Evolutionary conservation across 2,888 invertebrate species (phyloP).

Genomic region (Clivina fossor): DNA sequence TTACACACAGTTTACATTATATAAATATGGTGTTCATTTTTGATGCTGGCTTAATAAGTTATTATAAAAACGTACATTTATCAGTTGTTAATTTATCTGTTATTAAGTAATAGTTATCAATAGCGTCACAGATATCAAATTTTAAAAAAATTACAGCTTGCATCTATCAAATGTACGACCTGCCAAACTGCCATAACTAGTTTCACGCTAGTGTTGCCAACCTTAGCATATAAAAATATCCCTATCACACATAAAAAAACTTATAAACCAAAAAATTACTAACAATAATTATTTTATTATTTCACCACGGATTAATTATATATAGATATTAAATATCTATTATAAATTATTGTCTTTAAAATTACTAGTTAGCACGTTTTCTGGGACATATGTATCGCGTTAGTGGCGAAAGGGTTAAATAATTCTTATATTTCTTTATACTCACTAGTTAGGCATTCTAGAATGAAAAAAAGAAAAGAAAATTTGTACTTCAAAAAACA

Average conservation of each 20-base stretch:
- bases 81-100: conserved; percentile 9
- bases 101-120: conserved; percentile 19
- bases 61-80: conserved; percentile 7
- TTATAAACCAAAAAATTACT: too few relatives aligned
- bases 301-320: too few relatives aligned
- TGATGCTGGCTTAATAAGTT: not conserved
- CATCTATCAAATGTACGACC: conserved; percentile 19
- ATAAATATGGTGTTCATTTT: conserved; percentile 15
- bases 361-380: too few relatives aligned
- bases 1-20: conserved; percentile 18
- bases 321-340: too few relatives aligned
- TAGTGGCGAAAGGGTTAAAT: too few relatives aligned
- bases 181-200: conserved; percentile 28
- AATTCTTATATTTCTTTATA: too few relatives aligned
- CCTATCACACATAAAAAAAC: too few relatives aligned
- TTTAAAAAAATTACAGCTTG: conserved; percentile 11
- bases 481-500: conserved; percentile 15
- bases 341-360: too few relatives aligned
- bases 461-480: not conserved
- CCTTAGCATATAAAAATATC: too few relatives aligned
- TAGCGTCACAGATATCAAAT: conserved; percentile 13
- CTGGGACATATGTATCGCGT: too few relatives aligned
- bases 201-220: conserved; percentile 7
- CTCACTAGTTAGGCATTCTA: too few relatives aligned
- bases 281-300: too few relatives aligned